A percentile compares a stretch with the other conserved stretches of the same genome.
Conservation (phyloP, 1,140 invertebrate species). For the Diprion similis region DNA sequence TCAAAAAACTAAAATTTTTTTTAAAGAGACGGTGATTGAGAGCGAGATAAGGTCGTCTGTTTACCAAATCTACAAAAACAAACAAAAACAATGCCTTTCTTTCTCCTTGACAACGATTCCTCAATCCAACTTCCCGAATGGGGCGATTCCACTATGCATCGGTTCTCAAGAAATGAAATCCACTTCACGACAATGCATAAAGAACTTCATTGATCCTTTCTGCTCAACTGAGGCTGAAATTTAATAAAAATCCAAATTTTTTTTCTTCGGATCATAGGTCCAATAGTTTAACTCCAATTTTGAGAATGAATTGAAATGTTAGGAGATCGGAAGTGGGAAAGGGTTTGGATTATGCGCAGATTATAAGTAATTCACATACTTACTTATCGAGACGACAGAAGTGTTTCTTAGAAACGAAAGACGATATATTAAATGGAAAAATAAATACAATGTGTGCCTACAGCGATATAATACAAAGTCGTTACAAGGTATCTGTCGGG, state of each 20-base stretch:
- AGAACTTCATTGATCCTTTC: too few relatives aligned
- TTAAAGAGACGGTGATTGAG: background rate
- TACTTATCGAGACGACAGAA: background rate
- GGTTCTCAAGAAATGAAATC: too few relatives aligned
- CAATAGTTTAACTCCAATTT: background rate
- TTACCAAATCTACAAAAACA: background rate
- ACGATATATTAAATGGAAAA: constrained; percentile 52
- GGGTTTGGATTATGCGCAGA: background rate
- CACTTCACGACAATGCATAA: too few relatives aligned
- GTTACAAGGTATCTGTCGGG: constrained; percentile 25
- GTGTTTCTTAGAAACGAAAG: constrained; percentile 41
- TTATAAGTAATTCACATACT: background rate
- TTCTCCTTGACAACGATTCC: background rate
- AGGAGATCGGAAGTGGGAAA: background rate
- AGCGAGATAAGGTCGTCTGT: background rate
- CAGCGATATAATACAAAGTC: constrained; percentile 55
- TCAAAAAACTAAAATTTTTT: background rate
- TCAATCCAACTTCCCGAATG: background rate
- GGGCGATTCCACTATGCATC: too few relatives aligned
- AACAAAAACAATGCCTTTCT: background rate
- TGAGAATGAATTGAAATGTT: background rate
- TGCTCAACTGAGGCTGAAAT: background rate
- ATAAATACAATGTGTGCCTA: constrained; percentile 58
- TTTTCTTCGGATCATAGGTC: background rate
- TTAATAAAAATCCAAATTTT: constrained; percentile 7